Base-by-base conservation (phyloP, 2,113 vertebrate species). In the Spilogale gracilis region DNA sequence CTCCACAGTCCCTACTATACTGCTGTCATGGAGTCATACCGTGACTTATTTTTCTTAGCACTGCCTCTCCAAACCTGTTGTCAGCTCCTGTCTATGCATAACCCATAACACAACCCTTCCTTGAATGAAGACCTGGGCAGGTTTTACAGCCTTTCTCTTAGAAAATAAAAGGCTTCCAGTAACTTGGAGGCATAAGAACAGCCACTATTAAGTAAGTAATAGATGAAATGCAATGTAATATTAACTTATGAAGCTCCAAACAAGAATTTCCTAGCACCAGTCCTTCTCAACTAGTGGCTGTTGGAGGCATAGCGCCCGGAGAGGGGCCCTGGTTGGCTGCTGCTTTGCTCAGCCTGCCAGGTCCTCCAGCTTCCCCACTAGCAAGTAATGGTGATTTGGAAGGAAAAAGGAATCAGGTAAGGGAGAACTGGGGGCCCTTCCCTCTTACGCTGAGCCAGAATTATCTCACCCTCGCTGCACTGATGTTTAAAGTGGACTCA, bases 321-420 rank as follows among this genome's bases (percentile, higher is more conserved):
- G 43, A 79, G 4, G 12, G 9, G 6, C 3, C 5, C 6, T 21
- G 13, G 2, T 0, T 18, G n/a, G 18, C 32, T 54, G 9, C 85
- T 43, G 45, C 61, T 54, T 43, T 18, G 11, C 71, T 5, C 30
- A 30, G n/a, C 52, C 18, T 32, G 25, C 11, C 16, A 12, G 8
- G 25, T 67, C 16, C 48, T 38, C 5, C 54, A 14, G 11, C 20
- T n/a, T 3, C 5, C 32, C 5, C 9, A 7, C 13, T 10, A 69
- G 6, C 17, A 16, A 17, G 21, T 54, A 3, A 0, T 65, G 50
- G 38, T 1, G 17, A 27, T 56, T n/a, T 48, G 14, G 45, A 86
- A 94, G 52, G 54, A 38, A 74, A 90, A 97, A 38, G 20, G 61
- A 17, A 18, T 18, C 43, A 45, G 58, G 4, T 5, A 21, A 11